Evolutionary conservation across 2,113 vertebrate species (phyloP).

Genomic region (Myrmecobius fasciatus): DNA sequence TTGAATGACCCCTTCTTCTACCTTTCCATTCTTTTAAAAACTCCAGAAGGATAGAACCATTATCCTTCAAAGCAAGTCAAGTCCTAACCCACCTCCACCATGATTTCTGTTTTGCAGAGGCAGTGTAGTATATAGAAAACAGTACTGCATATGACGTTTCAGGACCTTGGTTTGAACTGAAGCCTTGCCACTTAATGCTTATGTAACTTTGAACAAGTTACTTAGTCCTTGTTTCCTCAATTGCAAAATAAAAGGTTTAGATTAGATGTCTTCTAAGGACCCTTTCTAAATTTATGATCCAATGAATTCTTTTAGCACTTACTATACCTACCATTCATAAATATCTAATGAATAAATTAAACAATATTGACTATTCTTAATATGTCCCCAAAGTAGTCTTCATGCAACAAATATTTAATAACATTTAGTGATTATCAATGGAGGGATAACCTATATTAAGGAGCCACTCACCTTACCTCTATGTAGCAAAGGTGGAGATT

Average conservation of each 20-base stretch:
- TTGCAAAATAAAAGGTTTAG: neutral
- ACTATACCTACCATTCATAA: neutral
- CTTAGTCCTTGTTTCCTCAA: neutral
- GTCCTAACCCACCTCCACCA: no score
- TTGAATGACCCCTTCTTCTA: neutral
- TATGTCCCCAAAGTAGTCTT: neutral
- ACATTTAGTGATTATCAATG: constrained; percentile 9
- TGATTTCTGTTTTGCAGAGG: neutral
- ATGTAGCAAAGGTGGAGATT: neutral
- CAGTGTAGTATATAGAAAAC: neutral
- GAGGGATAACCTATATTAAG: constrained; percentile 26
- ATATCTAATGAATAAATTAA: constrained; percentile 33
- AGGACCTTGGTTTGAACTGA: neutral
- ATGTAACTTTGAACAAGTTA: no score
- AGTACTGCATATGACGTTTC: neutral
- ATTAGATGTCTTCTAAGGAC: neutral
- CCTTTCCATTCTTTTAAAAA: neutral
- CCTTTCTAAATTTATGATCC: neutral
- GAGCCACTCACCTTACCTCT: constrained; percentile 10
- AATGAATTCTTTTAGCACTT: neutral
- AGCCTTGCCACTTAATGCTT: neutral
- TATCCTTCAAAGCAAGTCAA: neutral
- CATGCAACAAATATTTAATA: constrained; percentile 14
- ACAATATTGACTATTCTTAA: constrained; percentile 32
- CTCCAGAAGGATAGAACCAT: neutral